Base-by-base conservation (phyloP, 2,797 vertebrate species). In the Antennarius maculatus region DNA sequence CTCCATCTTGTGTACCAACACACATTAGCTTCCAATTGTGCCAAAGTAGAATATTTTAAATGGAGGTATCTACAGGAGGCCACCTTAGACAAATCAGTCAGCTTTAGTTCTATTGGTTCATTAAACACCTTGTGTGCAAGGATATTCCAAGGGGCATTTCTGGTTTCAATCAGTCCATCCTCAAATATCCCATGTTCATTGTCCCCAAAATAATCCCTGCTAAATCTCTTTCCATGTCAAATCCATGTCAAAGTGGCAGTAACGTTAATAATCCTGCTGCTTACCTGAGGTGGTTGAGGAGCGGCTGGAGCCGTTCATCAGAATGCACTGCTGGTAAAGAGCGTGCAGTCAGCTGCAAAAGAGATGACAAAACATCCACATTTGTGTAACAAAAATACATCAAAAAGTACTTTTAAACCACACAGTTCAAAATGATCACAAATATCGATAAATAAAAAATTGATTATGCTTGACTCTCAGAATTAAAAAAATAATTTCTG, bases 231-330 rank as follows among this genome's bases (percentile, higher is more conserved):
- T 76, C 58, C 63, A 45, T n/a, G n/a, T n/a, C 52, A 28, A 58
- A 15, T 43, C 34, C 50, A 23, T 18, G 28, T 54, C 46, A 76
- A 80, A 82, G 71, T 46, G 68, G 68, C 61, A 61, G 70, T 28
- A 18, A 71, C 56, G 59, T 68, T 83, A 75, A 85, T 65, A 69
- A 72, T 80, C 61, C 67, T n/a, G 37, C 52, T 67, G 61, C 72
- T 92, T 95, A 99, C 98, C 97, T 98, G 93, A 99, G 96, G 90
- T 97, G 96, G 89, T 79, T 96, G 62, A 99, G 96, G 69, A 99
- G 94, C 71, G 98, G 97, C 55, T 97, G 96, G 34, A 99, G 94
- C 66, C 98, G 93, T 89, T 99, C 97, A 61, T 99, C 98, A 74
- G 96, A 95, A 76, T 98, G 96, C 80, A 98, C 89, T 3, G 93